Evolutionary conservation across 2,797 vertebrate species (phyloP), one percentile per base, ranked within the genome.

Genomic region (Lacerta bilineata): DNA sequence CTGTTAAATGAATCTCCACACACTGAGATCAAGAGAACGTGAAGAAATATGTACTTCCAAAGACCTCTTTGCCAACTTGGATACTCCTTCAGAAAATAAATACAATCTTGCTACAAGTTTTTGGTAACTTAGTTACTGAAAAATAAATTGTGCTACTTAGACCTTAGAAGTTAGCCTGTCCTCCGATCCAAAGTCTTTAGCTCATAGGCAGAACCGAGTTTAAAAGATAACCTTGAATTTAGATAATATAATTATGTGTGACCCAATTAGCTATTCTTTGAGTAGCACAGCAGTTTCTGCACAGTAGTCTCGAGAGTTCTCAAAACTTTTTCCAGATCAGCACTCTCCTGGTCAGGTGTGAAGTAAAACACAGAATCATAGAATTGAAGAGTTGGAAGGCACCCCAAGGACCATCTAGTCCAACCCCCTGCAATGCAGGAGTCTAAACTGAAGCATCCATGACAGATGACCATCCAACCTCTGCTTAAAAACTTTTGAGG

Each of bases 91-190:
- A 96, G 93, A 97, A 96, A 97, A 96, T 96, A 97, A 97, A 96
- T 96, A 96, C 93, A 95, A 95, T 95, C 94, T 94, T 78, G 87
- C 94, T 96, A 92, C 93, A 92, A 96, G 93, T 94, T 93, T 93
- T 94, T 95, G 95, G 96, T 97, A 97, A 96, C 96, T 97, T 96
- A 96, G 97, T 97, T 97, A 97, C 97, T 97, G 94, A 96, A 97
- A 97, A 97, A 97, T 97, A 97, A 96, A 96, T 96, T 66, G 87
- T 96, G 92, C 95, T 95, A 95, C 96, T 97, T 96, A 97, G 95
- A 96, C 93, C 95, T 95, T 93, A 96, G 95, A 95, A 96, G 92
- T 84, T 92, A 93, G 33, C 13, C 64, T 6, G 25, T 29, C 66
- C 18, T 59, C 15, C 78, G 17, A 3, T 87, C 83, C 2, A 76